Evolutionary conservation across 2,797 vertebrate species (phyloP).

Genomic region (Glossophaga mutica): DNA sequence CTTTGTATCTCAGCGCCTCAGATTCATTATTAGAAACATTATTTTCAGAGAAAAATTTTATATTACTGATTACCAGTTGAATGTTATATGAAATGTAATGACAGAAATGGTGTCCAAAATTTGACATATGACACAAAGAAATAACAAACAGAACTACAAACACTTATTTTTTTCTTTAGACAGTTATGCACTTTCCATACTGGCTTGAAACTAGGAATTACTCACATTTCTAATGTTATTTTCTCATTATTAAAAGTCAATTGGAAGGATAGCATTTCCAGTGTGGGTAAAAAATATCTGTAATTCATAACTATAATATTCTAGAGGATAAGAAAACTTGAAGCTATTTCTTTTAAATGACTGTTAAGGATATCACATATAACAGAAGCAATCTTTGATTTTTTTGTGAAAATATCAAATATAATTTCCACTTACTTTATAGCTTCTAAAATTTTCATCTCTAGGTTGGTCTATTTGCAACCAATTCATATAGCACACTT

Average conservation of each 20-base stretch:
- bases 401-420: background rate
- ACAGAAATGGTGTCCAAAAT: background rate
- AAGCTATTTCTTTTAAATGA: background rate
- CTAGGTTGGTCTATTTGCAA: background rate
- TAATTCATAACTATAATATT: background rate
- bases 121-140: background rate
- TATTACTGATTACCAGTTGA: background rate
- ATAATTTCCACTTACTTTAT: background rate
- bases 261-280: background rate
- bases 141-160: background rate
- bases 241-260: slow-evolving; percentile 8
- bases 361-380: background rate
- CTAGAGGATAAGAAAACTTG: background rate
- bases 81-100: background rate
- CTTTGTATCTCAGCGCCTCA: background rate
- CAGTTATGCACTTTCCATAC: background rate
- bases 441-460: background rate
- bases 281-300: background rate
- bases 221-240: slow-evolving; percentile 4
- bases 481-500: background rate
- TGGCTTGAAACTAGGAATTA: background rate
- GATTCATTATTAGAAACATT: background rate
- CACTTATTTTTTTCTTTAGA: background rate
- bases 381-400: background rate
- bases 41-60: background rate